Evolutionary conservation across 2,113 vertebrate genomes (phyloP), one percentile per base, ranked within the genome.

Genomic region (Catagonus wagneri): DNA sequence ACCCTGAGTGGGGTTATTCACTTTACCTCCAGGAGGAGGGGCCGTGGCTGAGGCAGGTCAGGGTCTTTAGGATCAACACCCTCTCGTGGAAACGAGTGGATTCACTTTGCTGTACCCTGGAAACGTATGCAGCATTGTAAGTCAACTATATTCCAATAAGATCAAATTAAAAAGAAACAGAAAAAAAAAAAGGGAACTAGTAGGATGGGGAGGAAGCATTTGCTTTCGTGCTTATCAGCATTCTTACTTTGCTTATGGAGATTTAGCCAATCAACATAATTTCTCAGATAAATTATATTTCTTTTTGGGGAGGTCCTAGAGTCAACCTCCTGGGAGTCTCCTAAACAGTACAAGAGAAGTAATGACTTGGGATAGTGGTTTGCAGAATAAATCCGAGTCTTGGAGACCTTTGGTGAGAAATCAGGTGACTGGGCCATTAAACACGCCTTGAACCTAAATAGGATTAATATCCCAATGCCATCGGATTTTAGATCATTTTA

Each of bases 361-460:
- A 29, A 32, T 65, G 36, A 90, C 32, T 36, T 66, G 2, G 29
- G 20, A 23, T 44, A 25, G n/a, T 83, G 81, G 60, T 88, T 74
- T 91, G n/a, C 2, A 17, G 86, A 66, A 80, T 85, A 94, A 96
- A 86, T 93, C 71, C 78, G n/a, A 25, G 25, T 91, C 23, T 44
- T 71, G 23, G 66, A 90, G 20, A 89, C 44, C 69, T 96, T 89
- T 74, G 36, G 29, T 90, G 32, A 92, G 65, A 96, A 92, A 87
- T 52, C 90, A 93, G 90, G n/a, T 89, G 89, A 97, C 88, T 90
- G 27, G 88, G 34, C 85, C 84, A 90, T 94, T 87, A 90, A 92
- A 93, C 52, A 93, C 32, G 34, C 2, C 61, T 94, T 96, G 92
- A 81, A 76, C 78, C 69, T 79, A 85, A 94, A 86, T 58, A 92